Evolutionary conservation across 2,113 vertebrate species (phyloP).

Genomic region (Boulengeromyrus knoepffleri): DNA sequence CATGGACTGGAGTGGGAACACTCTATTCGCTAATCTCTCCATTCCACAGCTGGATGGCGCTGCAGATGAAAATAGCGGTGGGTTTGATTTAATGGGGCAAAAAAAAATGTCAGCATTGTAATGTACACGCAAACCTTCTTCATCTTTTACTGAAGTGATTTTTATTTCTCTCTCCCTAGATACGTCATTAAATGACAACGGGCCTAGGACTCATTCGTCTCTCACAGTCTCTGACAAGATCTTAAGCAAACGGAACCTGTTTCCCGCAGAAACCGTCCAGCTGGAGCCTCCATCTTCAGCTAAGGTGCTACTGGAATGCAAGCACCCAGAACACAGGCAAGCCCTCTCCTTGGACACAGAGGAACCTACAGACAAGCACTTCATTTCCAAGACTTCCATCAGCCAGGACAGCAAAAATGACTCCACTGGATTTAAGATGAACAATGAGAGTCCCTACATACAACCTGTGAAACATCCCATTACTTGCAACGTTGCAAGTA

Average conservation of each 20-base stretch:
- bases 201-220: conserved; percentile 82
- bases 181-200: conserved; percentile 86
- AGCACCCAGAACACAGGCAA: conserved; percentile 83
- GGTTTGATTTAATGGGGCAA: conserved; percentile 28
- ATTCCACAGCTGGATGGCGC: conserved; percentile 97
- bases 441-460: conserved; percentile 80
- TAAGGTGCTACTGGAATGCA: conserved; percentile 80
- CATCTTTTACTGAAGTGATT: neutral
- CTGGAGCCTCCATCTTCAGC: conserved; percentile 81
- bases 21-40: conserved; percentile 75
- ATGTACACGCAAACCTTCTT: neutral
- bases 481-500: conserved; percentile 64
- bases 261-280: conserved; percentile 77
- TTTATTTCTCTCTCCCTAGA: conserved; percentile 61
- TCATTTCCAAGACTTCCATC: conserved; percentile 62
- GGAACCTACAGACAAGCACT: conserved; percentile 73
- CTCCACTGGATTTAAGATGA: conserved; percentile 71
- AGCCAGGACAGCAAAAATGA: conserved; percentile 67
- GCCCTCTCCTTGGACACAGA: conserved; percentile 73
- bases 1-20: conserved; percentile 84
- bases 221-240: conserved; percentile 81
- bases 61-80: conserved; percentile 93
- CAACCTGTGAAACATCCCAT: conserved; percentile 75
- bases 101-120: neutral
- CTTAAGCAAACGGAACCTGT: conserved; percentile 76